Evolutionary conservation across 2,113 vertebrate species (phyloP), one percentile per base, ranked within the genome.

Genomic region (Dissostichus mawsoni): DNA sequence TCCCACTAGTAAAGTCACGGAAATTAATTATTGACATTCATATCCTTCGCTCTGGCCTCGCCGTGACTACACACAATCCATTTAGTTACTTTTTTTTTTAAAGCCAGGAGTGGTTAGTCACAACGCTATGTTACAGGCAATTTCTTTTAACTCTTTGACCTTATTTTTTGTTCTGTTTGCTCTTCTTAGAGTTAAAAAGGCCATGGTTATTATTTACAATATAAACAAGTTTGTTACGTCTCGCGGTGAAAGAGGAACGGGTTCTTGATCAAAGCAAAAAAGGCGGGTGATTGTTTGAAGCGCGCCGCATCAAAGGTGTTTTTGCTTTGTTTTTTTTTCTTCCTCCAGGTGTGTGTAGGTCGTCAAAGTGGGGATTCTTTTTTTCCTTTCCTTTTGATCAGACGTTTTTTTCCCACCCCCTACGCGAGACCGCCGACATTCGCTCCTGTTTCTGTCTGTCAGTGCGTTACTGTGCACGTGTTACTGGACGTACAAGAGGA

Each of bases 151-250:
- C 92, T 88, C 69, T 29, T 74, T 65, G 86, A 90, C 83, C 84
- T 86, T 89, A 57, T 93, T 55, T 87, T 88, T 84, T 94, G 94
- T 92, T 89, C 75, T 57, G 33, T 44, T 85, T 74, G 72, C 78
- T 76, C 78, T 70, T 87, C 69, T 79, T 95, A 93, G 94, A 95
- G 95, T 96, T 97, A 97, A 98, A 98, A 98, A 98, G 97, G 96
- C 95, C 93, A 77, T 96, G 95, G 92, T 89, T n/a, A 52, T 61
- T 99, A 98, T 99, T 96, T 98, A 99, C 98, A 99, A 92, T 98
- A 97, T 98, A 92, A 93, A 96, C 95, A 99, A 92, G 87, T 91
- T 78, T 80, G n/a, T 82, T 3, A 55, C 73, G 13, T 88, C 72
- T 59, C 59, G 84, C 76, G 16, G 94, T 90, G 76, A 88, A 17